phyloP scores from a whole-genome alignment of 1,140 invertebrate species.

The Lycorma delicatula region DNA sequence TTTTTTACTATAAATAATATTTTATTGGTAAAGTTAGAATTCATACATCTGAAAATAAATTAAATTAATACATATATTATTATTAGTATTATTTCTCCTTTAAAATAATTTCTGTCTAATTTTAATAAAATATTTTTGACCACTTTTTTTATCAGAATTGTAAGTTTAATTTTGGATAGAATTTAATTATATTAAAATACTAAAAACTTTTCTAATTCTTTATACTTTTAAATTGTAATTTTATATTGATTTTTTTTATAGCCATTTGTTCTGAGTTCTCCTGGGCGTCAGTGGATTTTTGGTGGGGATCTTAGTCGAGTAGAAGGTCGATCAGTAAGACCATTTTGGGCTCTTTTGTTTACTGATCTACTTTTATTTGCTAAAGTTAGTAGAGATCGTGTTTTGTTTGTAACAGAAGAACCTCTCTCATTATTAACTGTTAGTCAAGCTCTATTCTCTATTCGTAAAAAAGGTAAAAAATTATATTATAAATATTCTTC shows the following conservation, averaged over 20 bases:
- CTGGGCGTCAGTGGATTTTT: conserved; percentile 78
- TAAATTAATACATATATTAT: no score
- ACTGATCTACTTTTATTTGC: conserved; percentile 75
- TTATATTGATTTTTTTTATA: conserved; percentile 36
- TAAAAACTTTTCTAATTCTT: no score
- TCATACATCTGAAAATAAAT: no score
- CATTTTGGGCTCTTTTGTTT: conserved; percentile 75
- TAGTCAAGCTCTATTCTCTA: conserved; percentile 71
- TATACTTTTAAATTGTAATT: no score
- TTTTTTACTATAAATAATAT: no score
- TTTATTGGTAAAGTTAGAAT: no score
- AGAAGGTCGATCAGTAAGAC: conserved; percentile 66
- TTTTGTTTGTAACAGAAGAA: conserved; percentile 78
- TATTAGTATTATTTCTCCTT: no score
- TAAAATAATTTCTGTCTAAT: no score
- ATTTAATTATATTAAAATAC: no score
- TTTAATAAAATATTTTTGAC: no score
- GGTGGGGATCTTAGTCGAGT: conserved; percentile 72
- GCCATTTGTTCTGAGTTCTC: conserved; percentile 70
- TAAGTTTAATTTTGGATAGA: no score
- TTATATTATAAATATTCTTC: conserved; percentile 2
- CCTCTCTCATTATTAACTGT: conserved; percentile 66
- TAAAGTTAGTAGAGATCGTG: conserved; percentile 71
- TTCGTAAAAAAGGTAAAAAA: conserved; percentile 65
- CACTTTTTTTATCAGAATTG: no score